Base-by-base conservation (phyloP, 2,113 vertebrate genomes). In the Macheiramphus alcinus region DNA sequence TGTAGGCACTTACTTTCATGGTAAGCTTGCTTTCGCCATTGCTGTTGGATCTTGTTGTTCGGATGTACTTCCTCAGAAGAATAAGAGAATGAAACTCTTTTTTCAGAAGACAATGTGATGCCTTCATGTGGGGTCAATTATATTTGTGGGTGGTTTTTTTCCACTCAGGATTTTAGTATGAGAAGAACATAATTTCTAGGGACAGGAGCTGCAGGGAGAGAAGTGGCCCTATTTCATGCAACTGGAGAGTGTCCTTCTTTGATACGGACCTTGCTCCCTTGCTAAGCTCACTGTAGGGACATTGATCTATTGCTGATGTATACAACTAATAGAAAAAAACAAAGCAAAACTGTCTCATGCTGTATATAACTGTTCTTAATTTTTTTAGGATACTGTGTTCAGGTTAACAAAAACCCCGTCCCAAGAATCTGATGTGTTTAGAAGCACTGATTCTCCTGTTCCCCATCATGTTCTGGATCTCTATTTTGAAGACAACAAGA, bases 321-420 rank as follows among this genome's bases (percentile, higher is more conserved):
- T 81, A 43, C 11, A 85, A 66, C 23, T 81, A 47, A 56, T 18
- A 72, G 13, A 38, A 66, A 67, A 72, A 71, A 40, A 3, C 18
- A 67, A 58, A 50, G 7, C 48, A 45, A 53, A 88, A 47, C 43
- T 56, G 31, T 91, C 43, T 90, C 13, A 61, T 91, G 66, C 15
- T 89, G 8, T 90, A 43, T 76, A 5, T 91, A 96, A 94, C 76
- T 93, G 58, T 91, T 96, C 29, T 89, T 75, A 61, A 5, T 86
- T 76, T 90, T 92, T 96, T 82, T 90, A 99, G 98, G 97, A 98
- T 95, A 95, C 97, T n/a, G 87, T 97, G 78, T 98, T 98, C 94
- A 97, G 96, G 62, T 92, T 98, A 94, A 96, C 97, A 89, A 98
- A 99, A 98, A 98, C 88, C 38, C 79, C 96, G 7, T 95, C 98